Evolutionary conservation across 2,797 vertebrate genomes (phyloP), one percentile per base, ranked within the genome.

Genomic region (Rhyacichthys aspro): DNA sequence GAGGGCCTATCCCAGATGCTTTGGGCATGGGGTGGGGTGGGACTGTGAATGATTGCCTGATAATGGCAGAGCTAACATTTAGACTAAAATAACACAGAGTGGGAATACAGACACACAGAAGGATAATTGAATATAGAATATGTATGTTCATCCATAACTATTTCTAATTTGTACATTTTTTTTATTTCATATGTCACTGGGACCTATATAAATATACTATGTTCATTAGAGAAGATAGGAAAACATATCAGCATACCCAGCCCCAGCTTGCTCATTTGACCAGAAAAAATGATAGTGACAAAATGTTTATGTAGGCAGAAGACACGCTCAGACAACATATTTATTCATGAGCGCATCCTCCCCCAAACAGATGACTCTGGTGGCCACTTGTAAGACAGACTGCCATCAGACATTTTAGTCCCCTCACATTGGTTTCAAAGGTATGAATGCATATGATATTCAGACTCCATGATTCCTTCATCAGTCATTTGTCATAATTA

Each of bases 401-500:
- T 45, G 63, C 52, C 74, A 19, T 63, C 67, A 48, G 41, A 80
- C 76, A 71, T 72, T 37, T 39, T 19, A 34, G 55, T 65, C 60
- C 67, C 70, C 19, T 65, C 55, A 68, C 74, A 77, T 65, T 76
- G 79, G 88, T 88, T 83, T 82, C 84, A 72, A 49, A 67, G 60
- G 84, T 74, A 70, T 70, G 78, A 83, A 81, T 65, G 52, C 76
- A 78, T 82, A 70, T 65, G 63, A 82, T 85, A 85, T 82, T 73
- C 78, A 67, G 68, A 39, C 70, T 76, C 49, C 59, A 54, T 74
- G 72, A 86, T 79, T 43, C 64, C 70, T 33, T 79, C 86, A 88
- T 90, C 83, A 84, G 77, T 90, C 88, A 90, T 91, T 85, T 86
- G 80, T 82, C 86, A 90, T 89, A 89, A 90, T 91, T 90, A 89